A percentile compares a stretch with the other conserved stretches of the same genome.
phyloP scores from a whole-genome alignment of 2,797 vertebrate genomes.

The Agapornis canus region DNA sequence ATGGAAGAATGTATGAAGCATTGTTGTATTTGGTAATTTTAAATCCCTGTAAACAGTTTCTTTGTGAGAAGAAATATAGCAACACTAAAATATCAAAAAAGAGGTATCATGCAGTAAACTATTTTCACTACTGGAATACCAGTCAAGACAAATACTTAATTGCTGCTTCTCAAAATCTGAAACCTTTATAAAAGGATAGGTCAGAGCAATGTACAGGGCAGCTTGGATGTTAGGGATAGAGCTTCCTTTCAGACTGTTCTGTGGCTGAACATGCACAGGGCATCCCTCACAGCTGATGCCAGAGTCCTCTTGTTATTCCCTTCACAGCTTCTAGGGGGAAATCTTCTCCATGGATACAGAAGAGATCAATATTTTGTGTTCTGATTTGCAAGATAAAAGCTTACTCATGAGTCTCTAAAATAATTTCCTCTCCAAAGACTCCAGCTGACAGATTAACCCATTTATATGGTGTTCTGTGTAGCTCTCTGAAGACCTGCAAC shows the following conservation, averaged over 20 bases:
- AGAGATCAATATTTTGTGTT: not conserved
- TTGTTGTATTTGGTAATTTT: not conserved
- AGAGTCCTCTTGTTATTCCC: not conserved
- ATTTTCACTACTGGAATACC: not conserved
- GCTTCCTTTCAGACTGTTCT: not conserved
- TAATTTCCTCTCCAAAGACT: not conserved
- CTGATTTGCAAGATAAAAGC: not conserved
- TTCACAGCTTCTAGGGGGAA: not conserved
- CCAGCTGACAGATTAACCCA: not conserved
- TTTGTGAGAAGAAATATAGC: not conserved
- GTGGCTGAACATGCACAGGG: not conserved
- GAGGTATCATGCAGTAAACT: not conserved
- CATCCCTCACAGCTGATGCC: not conserved
- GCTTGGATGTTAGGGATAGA: not conserved
- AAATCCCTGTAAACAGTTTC: not conserved
- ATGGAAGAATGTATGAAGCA: not conserved
- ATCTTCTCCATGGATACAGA: not conserved
- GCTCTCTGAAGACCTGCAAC: not conserved
- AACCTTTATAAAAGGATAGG: not conserved
- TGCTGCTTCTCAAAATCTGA: not conserved
- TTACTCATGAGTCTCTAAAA: not conserved
- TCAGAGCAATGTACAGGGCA: not conserved
- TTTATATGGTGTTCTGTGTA: not conserved
- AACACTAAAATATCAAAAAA: not conserved
- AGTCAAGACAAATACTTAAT: not conserved